Conservation (phyloP, 2,113 vertebrate species). For the Neogobius melanostomus region DNA sequence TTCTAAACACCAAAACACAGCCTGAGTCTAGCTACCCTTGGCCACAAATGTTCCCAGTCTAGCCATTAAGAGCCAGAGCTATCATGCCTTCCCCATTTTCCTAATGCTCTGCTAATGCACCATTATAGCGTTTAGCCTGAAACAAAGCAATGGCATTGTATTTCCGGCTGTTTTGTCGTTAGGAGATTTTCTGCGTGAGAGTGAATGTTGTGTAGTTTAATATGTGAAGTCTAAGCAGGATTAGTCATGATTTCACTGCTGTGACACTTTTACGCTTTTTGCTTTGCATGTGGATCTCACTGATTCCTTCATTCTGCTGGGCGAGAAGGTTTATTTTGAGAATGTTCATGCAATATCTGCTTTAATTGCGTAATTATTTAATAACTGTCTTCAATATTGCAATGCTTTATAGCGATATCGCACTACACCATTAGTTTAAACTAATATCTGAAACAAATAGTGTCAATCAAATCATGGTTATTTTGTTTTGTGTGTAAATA, state of each 20-base stretch:
- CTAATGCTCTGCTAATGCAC: slow-evolving; percentile 65
- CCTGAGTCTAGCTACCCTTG: slow-evolving; percentile 3
- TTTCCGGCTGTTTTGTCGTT: slow-evolving; percentile 50
- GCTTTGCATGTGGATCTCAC: neutral
- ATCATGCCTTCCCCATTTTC: slow-evolving; percentile 46
- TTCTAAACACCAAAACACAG: slow-evolving; percentile 25
- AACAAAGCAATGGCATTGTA: slow-evolving; percentile 54
- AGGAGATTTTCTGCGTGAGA: slow-evolving; percentile 30
- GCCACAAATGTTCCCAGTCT: slow-evolving; percentile 1
- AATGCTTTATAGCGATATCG: too few species aligned
- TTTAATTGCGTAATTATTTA: too few species aligned
- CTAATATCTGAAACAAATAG: too few species aligned
- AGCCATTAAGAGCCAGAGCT: slow-evolving; percentile 45
- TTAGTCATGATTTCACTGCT: slow-evolving; percentile 39
- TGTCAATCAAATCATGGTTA: too few species aligned
- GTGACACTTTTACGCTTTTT: neutral
- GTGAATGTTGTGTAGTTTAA: neutral
- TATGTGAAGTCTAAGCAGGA: neutral
- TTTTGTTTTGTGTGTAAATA: too few species aligned
- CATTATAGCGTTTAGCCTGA: slow-evolving; percentile 60
- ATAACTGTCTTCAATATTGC: too few species aligned
- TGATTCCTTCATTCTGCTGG: too few species aligned
- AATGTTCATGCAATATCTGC: too few species aligned
- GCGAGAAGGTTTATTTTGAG: too few species aligned
- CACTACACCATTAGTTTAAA: too few species aligned